Conservation (phyloP, 1,140 invertebrate genomes). For the Pomacea maculata region DNA sequence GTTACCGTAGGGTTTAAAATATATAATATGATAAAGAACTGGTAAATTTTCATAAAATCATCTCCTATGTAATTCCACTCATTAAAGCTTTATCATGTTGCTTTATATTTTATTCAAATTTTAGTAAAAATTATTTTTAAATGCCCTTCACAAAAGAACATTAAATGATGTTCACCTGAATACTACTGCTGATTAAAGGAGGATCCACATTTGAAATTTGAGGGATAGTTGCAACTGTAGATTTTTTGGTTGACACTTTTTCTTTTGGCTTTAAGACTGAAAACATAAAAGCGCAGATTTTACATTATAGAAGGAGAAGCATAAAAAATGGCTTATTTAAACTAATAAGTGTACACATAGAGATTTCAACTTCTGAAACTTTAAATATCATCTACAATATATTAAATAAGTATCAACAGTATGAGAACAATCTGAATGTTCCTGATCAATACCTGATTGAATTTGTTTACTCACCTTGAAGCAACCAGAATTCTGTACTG, state of each 20-base stretch:
- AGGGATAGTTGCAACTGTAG: conserved; percentile 52
- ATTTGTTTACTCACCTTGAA: too few species aligned
- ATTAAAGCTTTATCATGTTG: neutral
- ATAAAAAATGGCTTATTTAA: neutral
- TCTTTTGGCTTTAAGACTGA: conserved; percentile 38
- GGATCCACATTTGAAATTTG: conserved; percentile 58
- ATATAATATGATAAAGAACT: too few species aligned
- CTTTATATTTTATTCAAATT: neutral
- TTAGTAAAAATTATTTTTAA: neutral
- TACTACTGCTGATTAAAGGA: conserved; percentile 38
- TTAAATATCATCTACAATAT: too few species aligned
- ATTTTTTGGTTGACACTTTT: conserved; percentile 40
- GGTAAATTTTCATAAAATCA: too few species aligned
- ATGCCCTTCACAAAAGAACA: neutral
- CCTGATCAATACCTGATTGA: too few species aligned
- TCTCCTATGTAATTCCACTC: too few species aligned
- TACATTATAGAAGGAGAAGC: neutral
- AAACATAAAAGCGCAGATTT: neutral
- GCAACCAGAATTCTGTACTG: too few species aligned
- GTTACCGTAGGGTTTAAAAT: too few species aligned
- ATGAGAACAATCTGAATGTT: too few species aligned
- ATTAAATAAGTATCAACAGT: too few species aligned
- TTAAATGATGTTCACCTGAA: conserved; percentile 31
- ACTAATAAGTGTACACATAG: too few species aligned
- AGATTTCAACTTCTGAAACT: too few species aligned